phyloP scores from a whole-genome alignment of 2,113 vertebrate genomes.

The Camelus bactrianus region DNA sequence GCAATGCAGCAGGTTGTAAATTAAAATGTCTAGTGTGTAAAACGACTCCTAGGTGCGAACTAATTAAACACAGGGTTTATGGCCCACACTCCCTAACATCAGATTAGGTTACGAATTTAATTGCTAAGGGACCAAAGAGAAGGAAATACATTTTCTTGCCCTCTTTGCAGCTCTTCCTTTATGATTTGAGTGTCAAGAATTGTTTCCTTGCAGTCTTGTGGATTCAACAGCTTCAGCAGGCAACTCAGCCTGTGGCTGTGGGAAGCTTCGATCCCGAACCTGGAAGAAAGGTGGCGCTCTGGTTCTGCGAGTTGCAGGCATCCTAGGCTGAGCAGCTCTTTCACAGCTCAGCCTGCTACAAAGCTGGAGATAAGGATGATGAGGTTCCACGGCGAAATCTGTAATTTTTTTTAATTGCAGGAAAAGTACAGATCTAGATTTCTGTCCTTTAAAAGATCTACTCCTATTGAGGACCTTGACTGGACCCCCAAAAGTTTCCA shows the following conservation, averaged over 20 bases:
- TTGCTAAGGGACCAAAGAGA: slow-evolving; percentile 75
- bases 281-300: slow-evolving; percentile 71
- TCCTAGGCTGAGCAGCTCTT: background rate
- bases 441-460: background rate
- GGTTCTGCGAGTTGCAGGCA: background rate
- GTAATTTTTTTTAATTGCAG: background rate
- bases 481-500: background rate
- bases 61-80: slow-evolving; percentile 85
- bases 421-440: slow-evolving; percentile 11
- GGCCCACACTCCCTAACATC: slow-evolving; percentile 81
- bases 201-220: slow-evolving; percentile 64
- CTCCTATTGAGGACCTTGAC: background rate
- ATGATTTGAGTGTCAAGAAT: slow-evolving; percentile 22
- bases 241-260: background rate
- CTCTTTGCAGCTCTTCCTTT: slow-evolving; percentile 73
- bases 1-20: slow-evolving; percentile 88
- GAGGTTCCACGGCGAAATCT: background rate
- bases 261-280: background rate
- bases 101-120: slow-evolving; percentile 85
- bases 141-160: slow-evolving; percentile 72
- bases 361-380: background rate
- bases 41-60: slow-evolving; percentile 86
- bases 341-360: background rate
- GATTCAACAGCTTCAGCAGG: slow-evolving; percentile 37
- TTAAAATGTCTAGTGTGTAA: slow-evolving; percentile 86